Conservation (phyloP, 2,888 invertebrate genomes). For the Hydraecia micacea region DNA sequence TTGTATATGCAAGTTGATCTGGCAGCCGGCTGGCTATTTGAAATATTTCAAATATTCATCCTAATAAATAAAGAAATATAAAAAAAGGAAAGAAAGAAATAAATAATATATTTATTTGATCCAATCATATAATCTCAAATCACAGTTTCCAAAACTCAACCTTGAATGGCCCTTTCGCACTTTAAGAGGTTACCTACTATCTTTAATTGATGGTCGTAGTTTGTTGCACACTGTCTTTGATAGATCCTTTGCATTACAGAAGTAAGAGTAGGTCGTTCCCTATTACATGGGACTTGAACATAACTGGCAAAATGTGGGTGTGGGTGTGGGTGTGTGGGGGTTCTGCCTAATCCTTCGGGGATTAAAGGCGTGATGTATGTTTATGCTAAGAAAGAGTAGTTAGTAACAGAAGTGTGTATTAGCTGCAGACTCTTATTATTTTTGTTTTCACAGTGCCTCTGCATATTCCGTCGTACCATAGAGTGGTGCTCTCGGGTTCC, state of each 20-base stretch:
- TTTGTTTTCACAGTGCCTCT: slow-evolving; percentile 71
- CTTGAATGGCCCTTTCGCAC: too few relatives aligned
- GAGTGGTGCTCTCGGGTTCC: slow-evolving; percentile 61
- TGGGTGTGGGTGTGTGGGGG: too few relatives aligned
- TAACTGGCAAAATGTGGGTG: not conserved
- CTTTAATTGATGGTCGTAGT: too few relatives aligned
- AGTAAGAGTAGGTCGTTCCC: not conserved
- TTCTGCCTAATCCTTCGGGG: not conserved
- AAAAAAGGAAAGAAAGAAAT: too few relatives aligned
- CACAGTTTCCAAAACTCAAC: too few relatives aligned
- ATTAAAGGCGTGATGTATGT: not conserved
- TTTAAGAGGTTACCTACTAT: too few relatives aligned
- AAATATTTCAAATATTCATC: not conserved
- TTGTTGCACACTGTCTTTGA: too few relatives aligned
- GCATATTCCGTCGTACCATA: slow-evolving; percentile 80
- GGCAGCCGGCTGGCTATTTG: not conserved
- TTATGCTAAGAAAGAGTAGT: not conserved
- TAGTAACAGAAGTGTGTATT: not conserved
- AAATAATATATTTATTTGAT: too few relatives aligned
- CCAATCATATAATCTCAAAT: too few relatives aligned
- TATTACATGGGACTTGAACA: not conserved
- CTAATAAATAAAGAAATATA: not conserved
- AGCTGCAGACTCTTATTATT: not conserved
- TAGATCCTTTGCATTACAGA: not conserved
- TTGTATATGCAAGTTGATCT: too few relatives aligned